These are phyloP conservation scores for Micronycteris hirsuta DNA, from an alignment of 2,113 vertebrate species.

Conservation along the genomic window DNA sequence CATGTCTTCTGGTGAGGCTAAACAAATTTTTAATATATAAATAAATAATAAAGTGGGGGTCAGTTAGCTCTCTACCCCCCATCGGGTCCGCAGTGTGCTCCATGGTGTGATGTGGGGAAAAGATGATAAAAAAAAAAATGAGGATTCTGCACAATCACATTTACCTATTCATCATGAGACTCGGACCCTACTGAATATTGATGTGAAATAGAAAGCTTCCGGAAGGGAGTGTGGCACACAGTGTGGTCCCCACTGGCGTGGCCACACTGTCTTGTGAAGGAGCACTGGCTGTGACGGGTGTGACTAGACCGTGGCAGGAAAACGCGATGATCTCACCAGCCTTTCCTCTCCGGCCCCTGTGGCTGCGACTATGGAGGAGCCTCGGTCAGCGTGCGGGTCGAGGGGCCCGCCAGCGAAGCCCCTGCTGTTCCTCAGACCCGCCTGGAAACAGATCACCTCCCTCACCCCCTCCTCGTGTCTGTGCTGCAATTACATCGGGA, in stretches of 20 bases:
- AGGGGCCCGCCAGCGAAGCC: neutral
- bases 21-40: neutral
- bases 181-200: neutral
- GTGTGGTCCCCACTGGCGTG: too few species aligned
- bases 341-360: neutral
- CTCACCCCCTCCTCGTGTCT: too few species aligned
- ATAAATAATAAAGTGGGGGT: neutral
- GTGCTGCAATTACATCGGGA: too few species aligned
- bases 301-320: rapidly evolving
- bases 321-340: too few species aligned
- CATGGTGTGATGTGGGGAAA: rapidly evolving
- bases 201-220: neutral
- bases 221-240: too few species aligned
- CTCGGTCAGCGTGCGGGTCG: rapidly evolving
- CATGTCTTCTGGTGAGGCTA: too few species aligned
- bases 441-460: neutral
- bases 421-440: rapidly evolving
- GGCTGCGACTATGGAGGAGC: neutral
- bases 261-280: too few species aligned
- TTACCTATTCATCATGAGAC: neutral
- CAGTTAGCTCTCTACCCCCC: neutral
- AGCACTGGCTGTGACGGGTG: neutral
- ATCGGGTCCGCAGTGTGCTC: too few species aligned
- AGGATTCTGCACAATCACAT: neutral
- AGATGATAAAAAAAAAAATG: too few species aligned